Evolutionary conservation across 2,888 invertebrate species (phyloP), one percentile per base, ranked within the genome.

Genomic region (Cosmia trapezina): DNA sequence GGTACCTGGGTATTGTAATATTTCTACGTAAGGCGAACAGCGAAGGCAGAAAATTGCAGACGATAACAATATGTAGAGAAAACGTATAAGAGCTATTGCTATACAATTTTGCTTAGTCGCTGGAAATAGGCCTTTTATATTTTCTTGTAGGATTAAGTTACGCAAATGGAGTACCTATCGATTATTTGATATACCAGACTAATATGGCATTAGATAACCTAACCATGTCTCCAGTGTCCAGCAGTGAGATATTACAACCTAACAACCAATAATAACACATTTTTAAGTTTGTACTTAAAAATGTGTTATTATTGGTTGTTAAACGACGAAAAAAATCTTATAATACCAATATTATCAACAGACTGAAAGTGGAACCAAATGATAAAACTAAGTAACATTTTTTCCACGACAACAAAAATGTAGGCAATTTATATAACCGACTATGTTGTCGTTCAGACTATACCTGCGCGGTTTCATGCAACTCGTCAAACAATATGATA

Each of bases 401-500:
- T 22, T 19, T 11, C 9, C n/a, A 12, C 33, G 33, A 41, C 43
- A 22, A 19, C 33, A 70, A 70, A 76, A 49, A 64, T 56, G 14
- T 49, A 0, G 12, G 14, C 11, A 57, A 53, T 57, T 64, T 76
- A 65, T 43, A 17, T 54, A 60, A 28, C 41, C 9, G 11, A 60
- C 11, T 41, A 73, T 70, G 68, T 65, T 45, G 73, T 56, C 45
- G n/a, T 22, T 51, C n/a, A 49, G 74, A 33, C 67, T 84, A n/a
- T n/a, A 84, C 87, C 86, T 28, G 28, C 87, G 82, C 69, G 86
- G 84, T 78, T 69, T 69, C 83, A 84, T 88, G 87, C 88, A 87
- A 70, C 84, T 84, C 85, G 75, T 86, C 86, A 87, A 81, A 83
- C 86, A 88, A 88, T 83, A 84, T 85, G 84, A 87, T 84, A 83